Evolutionary conservation across 2,797 vertebrate genomes (phyloP).

Genomic region (Sphaeramia orbicularis): DNA sequence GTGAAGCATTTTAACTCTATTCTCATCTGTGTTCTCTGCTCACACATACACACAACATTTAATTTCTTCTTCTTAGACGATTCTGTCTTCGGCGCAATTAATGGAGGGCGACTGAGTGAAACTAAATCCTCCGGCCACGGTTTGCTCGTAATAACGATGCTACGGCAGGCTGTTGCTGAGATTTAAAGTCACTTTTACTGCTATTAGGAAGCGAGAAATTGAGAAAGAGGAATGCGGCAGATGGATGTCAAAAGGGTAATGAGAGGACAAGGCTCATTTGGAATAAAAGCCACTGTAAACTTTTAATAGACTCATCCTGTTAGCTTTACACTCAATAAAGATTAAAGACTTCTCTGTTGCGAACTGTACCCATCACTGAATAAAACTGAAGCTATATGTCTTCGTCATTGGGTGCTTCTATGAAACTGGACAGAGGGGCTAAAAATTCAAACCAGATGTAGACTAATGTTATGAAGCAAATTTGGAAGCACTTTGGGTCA

Average conservation of each 20-base stretch:
- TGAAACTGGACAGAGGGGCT: no score
- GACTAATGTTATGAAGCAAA: no score
- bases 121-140: not conserved
- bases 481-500: no score
- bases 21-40: not conserved
- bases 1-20: not conserved
- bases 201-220: slow-evolving; percentile 2
- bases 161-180: not conserved
- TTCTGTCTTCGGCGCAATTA: slow-evolving; percentile 8
- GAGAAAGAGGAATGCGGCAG: slow-evolving; percentile 11
- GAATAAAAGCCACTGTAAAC: slow-evolving; percentile 28
- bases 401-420: slow-evolving; percentile 2
- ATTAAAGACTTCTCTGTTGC: not conserved
- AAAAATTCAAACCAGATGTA: no score
- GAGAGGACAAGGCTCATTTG: slow-evolving; percentile 3
- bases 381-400: not conserved
- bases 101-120: slow-evolving; percentile 1
- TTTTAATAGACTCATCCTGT: slow-evolving; percentile 24
- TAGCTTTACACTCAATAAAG: slow-evolving; percentile 14
- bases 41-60: not conserved
- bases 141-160: slow-evolving; percentile 14
- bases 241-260: slow-evolving; percentile 38
- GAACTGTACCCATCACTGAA: not conserved
- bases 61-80: not conserved
- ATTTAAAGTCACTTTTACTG: slow-evolving; percentile 31